These are phyloP conservation scores for Eupsilia transversa DNA, from an alignment of 2,888 invertebrate genomes.

Conservation along the genomic window DNA sequence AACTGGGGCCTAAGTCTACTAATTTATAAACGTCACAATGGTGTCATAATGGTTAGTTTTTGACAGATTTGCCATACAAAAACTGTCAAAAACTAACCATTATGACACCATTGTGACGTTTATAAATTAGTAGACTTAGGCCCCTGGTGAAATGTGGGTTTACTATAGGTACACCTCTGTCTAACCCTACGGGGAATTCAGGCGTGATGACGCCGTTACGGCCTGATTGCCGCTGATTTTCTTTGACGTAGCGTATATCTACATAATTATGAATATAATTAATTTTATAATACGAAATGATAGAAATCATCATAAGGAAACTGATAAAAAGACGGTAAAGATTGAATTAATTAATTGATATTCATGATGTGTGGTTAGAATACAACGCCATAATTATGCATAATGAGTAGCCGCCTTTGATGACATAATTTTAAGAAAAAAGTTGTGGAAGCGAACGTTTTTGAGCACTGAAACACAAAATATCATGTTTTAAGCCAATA, in stretches of 20 bases:
- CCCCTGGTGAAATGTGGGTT: background rate
- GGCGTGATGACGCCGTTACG: background rate
- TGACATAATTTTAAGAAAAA: background rate
- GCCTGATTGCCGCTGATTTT: background rate
- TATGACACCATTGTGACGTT: too few relatives aligned
- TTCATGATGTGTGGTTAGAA: slow-evolving; percentile 9
- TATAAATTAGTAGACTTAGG: too few relatives aligned
- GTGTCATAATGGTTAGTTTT: too few relatives aligned
- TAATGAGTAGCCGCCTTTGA: background rate
- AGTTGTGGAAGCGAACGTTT: background rate
- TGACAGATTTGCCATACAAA: too few relatives aligned
- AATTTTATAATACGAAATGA: slow-evolving; percentile 7
- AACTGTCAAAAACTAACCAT: too few relatives aligned
- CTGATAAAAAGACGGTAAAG: slow-evolving; percentile 33
- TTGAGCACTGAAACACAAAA: too few relatives aligned
- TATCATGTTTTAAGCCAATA: too few relatives aligned
- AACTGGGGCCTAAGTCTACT: too few relatives aligned
- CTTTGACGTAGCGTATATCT: background rate
- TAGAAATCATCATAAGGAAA: slow-evolving; percentile 24
- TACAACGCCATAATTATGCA: slow-evolving; percentile 9
- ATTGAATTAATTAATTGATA: slow-evolving; percentile 25
- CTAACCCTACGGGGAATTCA: too few relatives aligned
- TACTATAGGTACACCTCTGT: too few relatives aligned
- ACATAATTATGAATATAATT: slow-evolving; percentile 19
- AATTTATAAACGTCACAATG: too few relatives aligned